These are phyloP conservation scores for Apotomis betuletana DNA, from an alignment of 2,888 invertebrate species.

Conservation along the genomic window DNA sequence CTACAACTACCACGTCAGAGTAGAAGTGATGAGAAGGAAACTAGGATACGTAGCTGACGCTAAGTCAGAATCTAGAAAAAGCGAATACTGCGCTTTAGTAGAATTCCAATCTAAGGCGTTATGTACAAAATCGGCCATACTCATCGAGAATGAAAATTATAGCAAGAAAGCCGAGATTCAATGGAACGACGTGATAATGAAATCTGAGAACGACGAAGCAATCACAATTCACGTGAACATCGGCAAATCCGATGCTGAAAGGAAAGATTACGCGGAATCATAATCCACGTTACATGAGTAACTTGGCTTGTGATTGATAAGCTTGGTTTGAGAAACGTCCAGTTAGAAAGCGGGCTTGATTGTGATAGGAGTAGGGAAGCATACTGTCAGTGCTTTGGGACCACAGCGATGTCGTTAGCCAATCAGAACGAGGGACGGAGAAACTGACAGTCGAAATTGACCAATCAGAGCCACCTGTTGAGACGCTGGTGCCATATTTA, in stretches of 20 bases:
- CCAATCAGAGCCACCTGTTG: neutral
- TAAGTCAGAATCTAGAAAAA: slow-evolving; percentile 71
- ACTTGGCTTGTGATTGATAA: slow-evolving; percentile 9
- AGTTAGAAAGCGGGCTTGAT: neutral
- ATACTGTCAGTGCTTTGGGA: neutral
- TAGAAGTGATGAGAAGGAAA: slow-evolving; percentile 77
- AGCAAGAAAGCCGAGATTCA: slow-evolving; percentile 79
- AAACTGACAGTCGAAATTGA: neutral
- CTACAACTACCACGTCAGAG: slow-evolving; percentile 77
- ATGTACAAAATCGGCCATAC: slow-evolving; percentile 73
- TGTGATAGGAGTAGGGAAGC: neutral
- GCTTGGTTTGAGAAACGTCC: slow-evolving; percentile 4
- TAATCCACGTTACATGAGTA: slow-evolving; percentile 46
- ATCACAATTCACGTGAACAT: slow-evolving; percentile 79
- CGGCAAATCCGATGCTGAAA: slow-evolving; percentile 66
- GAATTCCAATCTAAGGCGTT: slow-evolving; percentile 79
- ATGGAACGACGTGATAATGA: slow-evolving; percentile 76
- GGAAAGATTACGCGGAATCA: slow-evolving; percentile 64
- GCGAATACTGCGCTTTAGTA: slow-evolving; percentile 75
- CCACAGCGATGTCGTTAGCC: neutral
- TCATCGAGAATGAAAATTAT: slow-evolving; percentile 76
- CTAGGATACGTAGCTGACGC: slow-evolving; percentile 72
- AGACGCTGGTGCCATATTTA: slow-evolving; percentile 2
- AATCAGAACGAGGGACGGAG: neutral
- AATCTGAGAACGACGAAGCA: slow-evolving; percentile 76